Evolutionary conservation across 2,113 vertebrate genomes (phyloP), one percentile per base, ranked within the genome.

Genomic region (Scatophagus argus): DNA sequence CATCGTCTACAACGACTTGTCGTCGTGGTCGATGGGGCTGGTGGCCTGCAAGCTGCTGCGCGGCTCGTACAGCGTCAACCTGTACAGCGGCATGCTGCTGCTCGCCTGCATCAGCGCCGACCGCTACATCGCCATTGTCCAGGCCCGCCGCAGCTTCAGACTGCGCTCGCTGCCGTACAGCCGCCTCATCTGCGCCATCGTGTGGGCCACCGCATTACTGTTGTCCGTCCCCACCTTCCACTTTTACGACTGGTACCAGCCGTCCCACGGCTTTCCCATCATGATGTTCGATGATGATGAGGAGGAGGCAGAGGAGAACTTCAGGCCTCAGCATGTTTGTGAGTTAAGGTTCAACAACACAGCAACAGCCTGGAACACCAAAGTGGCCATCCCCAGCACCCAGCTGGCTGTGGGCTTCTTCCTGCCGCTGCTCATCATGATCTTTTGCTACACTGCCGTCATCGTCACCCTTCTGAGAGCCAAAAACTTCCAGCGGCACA

Each of bases 21-120:
- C 72, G 0, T 59, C 85, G 0, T 99, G 98, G 98, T 27, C 93
- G 7, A 96, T 98, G 21, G 93, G 94, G 9, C 41, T 75, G 2
- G 83, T 84, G 29, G 16, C 91, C n/a, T 99, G 98, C 89, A 98
- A 97, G 85, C 81, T 98, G 46, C 74, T 94, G 41, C 93, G 91
- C 2, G 96, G 96, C 19, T 83, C 96, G 58, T 97, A 97, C 34
- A 96, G 96, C 0, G 71, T 98, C 72, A 99, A 98, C 93, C 95
- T 99, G 64, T 96, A 96, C 93, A 96, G 97, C 2, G 96, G 97
- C 52, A 96, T 97, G 95, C 87, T 99, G 73, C 94, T 99, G 65
- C 83, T 99, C 67, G 95, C 96, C 55, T 97, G 96, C 32, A 91
- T 99, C 87, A 97, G 97, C 4, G 52, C 95, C 46, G 98, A 99